Conservation (phyloP, 1,140 invertebrate species). For the Apocrypta bakeri region DNA sequence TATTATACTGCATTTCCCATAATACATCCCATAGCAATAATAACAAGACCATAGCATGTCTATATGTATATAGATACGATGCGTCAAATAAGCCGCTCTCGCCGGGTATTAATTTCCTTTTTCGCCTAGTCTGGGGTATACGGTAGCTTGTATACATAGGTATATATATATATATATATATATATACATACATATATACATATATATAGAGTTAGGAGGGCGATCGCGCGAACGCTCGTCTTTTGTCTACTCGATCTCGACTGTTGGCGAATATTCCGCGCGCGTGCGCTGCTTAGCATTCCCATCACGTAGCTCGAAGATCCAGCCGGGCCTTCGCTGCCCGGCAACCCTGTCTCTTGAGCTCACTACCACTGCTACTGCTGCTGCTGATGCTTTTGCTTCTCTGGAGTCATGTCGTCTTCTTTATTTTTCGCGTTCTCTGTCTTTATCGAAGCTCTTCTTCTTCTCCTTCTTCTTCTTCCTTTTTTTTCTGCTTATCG, state of each 20-base stretch:
- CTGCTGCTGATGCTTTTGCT: too few relatives aligned
- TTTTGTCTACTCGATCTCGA: constrained; percentile 53
- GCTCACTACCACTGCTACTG: not conserved
- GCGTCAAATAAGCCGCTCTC: not conserved
- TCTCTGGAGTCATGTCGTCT: not conserved
- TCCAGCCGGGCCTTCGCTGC: constrained; percentile 49
- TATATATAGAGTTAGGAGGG: not conserved
- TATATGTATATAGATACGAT: not conserved
- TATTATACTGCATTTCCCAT: too few relatives aligned
- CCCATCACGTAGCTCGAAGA: constrained; percentile 59
- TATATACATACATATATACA: too few relatives aligned
- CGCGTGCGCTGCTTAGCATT: constrained; percentile 57
- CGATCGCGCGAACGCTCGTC: constrained; percentile 53
- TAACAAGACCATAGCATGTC: too few relatives aligned
- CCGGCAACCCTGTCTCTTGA: not conserved
- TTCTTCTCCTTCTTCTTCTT: not conserved
- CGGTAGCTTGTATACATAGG: too few relatives aligned
- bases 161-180: too few relatives aligned
- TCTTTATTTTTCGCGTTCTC: constrained; percentile 2
- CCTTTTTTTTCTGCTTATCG: constrained; percentile 32
- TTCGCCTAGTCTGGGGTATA: constrained; percentile 7
- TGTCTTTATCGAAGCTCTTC: not conserved
- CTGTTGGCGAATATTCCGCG: constrained; percentile 43
- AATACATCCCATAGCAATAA: too few relatives aligned
- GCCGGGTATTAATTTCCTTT: constrained; percentile 20